These are phyloP conservation scores for Papilio glaucus DNA, from an alignment of 1,140 invertebrate genomes.

Conservation along the genomic window DNA sequence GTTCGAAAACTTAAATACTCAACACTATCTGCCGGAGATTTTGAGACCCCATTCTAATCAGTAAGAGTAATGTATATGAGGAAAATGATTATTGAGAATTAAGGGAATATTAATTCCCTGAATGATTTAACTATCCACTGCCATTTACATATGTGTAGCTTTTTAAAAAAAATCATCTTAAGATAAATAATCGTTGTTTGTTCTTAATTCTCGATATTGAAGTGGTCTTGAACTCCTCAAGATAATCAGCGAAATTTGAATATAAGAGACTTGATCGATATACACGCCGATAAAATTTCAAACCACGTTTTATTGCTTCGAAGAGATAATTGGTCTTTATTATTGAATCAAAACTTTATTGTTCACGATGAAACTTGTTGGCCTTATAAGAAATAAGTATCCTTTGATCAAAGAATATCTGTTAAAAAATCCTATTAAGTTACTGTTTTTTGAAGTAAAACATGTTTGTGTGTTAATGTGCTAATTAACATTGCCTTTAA, in stretches of 20 bases:
- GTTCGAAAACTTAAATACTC: background rate
- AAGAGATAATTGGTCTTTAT: no score
- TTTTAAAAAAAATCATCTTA: background rate
- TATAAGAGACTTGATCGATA: no score
- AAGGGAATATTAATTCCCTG: background rate
- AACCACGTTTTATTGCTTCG: no score
- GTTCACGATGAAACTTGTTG: background rate
- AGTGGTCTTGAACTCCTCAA: slow-evolving; percentile 53
- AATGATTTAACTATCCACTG: slow-evolving; percentile 6
- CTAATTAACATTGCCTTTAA: background rate
- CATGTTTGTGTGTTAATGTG: no score
- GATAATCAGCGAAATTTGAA: background rate
- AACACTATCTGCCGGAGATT: background rate
- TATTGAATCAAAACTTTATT: no score
- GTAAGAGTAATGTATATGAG: background rate
- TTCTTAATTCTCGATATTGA: slow-evolving; percentile 24
- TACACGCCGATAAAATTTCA: no score
- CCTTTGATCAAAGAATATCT: background rate
- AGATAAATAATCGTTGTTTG: background rate
- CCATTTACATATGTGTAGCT: slow-evolving; percentile 23
- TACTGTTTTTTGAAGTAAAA: no score
- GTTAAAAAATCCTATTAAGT: background rate
- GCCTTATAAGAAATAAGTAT: background rate
- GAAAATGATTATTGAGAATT: background rate
- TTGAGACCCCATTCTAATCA: background rate